Conservation (phyloP, 2,797 vertebrate genomes). For the Channa striata region DNA sequence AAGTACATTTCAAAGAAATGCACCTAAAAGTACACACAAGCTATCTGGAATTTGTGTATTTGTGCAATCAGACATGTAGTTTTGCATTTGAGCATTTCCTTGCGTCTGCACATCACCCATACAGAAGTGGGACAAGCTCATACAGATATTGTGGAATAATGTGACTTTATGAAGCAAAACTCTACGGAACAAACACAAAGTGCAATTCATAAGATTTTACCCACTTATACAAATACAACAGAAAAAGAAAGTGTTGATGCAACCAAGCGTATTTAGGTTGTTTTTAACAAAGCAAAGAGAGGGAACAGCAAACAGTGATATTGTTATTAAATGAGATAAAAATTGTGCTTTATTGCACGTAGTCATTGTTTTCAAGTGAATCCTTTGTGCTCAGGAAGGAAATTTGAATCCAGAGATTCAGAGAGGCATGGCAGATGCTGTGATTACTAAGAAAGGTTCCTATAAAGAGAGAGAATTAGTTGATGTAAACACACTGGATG, state of each 20-base stretch:
- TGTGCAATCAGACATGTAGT: neutral
- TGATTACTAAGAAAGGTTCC: neutral
- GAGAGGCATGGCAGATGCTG: neutral
- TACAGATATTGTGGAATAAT: no score
- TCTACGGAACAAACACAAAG: neutral
- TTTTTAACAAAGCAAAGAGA: slow-evolving; percentile 8
- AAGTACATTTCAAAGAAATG: neutral
- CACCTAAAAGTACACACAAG: neutral
- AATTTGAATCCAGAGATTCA: neutral
- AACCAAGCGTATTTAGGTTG: neutral
- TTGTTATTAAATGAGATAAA: neutral
- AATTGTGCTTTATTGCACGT: neutral
- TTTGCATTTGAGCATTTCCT: neutral
- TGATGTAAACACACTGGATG: neutral
- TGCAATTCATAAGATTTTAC: neutral
- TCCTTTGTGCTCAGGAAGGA: neutral
- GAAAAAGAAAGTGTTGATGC: slow-evolving; percentile 6
- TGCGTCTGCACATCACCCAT: neutral
- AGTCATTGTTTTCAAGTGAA: neutral
- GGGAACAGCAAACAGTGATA: neutral
- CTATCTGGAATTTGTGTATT: slow-evolving; percentile 1
- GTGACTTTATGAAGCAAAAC: neutral
- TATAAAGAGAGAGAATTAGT: neutral
- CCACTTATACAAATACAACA: neutral
- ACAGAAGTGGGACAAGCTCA: neutral